Conservation (phyloP, 2,888 invertebrate species). For the Onchidella celtica region DNA sequence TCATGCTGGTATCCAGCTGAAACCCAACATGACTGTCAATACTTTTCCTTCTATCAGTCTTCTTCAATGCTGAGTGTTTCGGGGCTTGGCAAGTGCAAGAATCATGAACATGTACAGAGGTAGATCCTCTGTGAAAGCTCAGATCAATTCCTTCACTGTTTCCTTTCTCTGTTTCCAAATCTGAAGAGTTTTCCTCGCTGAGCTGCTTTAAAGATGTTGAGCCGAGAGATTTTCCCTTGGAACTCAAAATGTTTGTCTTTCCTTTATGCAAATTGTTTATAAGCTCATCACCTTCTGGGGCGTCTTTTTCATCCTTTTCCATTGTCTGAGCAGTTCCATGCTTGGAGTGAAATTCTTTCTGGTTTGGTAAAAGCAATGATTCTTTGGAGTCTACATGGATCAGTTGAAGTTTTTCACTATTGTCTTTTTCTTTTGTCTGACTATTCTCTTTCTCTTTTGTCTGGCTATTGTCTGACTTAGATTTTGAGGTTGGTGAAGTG, state of each 20-base stretch:
- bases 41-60: slow-evolving; percentile 28
- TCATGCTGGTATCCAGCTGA: not conserved
- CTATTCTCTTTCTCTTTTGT: not conserved
- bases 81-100: not conserved
- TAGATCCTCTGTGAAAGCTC: too few relatives aligned
- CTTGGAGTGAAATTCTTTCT: not conserved
- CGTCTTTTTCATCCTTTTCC: not conserved
- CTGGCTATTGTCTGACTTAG: not conserved
- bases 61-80: slow-evolving; percentile 17
- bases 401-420: not conserved
- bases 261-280: not conserved
- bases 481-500: not conserved
- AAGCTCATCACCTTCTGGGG: too few relatives aligned
- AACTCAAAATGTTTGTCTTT: not conserved
- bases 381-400: not conserved
- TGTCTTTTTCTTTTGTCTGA: not conserved
- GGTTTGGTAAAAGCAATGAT: not conserved
- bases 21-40: slow-evolving; percentile 37
- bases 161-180: not conserved
- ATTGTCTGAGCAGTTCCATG: not conserved
- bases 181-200: not conserved
- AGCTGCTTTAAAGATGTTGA: not conserved
- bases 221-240: not conserved
- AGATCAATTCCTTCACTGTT: not conserved
- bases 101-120: not conserved